Conservation (phyloP, 2,888 invertebrate species). For the Chrysolina oricalcia region DNA sequence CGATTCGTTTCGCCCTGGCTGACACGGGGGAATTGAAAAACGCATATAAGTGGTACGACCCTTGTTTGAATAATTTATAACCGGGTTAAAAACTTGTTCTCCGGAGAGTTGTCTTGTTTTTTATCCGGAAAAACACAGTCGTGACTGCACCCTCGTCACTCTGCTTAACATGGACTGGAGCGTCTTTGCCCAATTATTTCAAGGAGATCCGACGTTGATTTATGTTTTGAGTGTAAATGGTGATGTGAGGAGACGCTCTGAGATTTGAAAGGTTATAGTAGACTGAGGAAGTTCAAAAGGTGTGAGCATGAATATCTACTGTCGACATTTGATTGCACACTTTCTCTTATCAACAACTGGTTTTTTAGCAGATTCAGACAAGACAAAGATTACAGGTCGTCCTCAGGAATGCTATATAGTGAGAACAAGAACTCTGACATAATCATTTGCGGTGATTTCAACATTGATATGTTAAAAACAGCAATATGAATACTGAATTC, state of each 20-base stretch:
- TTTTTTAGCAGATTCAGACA: no score
- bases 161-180: background rate
- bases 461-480: no score
- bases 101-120: constrained; percentile 44
- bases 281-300: no score
- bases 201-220: constrained; percentile 24
- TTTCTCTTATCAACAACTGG: no score
- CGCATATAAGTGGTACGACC: constrained; percentile 44
- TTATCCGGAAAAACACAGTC: constrained; percentile 37
- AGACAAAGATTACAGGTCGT: no score
- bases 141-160: constrained; percentile 43
- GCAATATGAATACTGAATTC: no score
- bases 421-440: no score
- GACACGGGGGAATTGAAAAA: constrained; percentile 36
- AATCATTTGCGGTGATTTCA: no score
- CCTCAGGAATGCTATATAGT: no score
- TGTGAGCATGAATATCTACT: no score
- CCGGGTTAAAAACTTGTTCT: constrained; percentile 39
- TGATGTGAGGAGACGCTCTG: background rate
- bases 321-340: no score
- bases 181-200: constrained; percentile 26
- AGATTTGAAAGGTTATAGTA: no score
- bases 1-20: constrained; percentile 33
- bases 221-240: background rate
- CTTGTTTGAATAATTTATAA: constrained; percentile 46